phyloP scores from a whole-genome alignment of 2,888 invertebrate species.

The Aleiodes testaceus region DNA sequence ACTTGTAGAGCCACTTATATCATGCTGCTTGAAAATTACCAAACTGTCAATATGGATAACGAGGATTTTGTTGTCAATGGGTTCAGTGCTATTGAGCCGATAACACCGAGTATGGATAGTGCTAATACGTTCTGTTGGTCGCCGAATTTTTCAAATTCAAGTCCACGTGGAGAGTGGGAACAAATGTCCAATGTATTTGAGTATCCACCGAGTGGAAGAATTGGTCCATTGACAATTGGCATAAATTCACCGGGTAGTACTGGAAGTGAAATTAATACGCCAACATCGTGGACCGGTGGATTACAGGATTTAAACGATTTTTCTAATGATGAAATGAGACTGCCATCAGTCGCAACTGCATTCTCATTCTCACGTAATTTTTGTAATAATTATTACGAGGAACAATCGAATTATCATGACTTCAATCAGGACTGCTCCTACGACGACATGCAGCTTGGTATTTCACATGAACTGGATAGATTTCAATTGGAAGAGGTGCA shows the following conservation, averaged over 20 bases:
- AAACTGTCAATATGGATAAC: slow-evolving; percentile 42
- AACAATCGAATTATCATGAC: slow-evolving; percentile 45
- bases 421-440: slow-evolving; percentile 52
- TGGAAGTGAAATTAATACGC: slow-evolving; percentile 61
- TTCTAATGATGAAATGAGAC: slow-evolving; percentile 52
- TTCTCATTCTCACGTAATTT: slow-evolving; percentile 67
- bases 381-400: slow-evolving; percentile 38
- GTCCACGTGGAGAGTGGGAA: slow-evolving; percentile 62
- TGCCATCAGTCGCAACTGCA: slow-evolving; percentile 56
- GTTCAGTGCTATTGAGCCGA: slow-evolving; percentile 42
- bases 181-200: slow-evolving; percentile 61
- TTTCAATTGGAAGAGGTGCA: slow-evolving; percentile 42
- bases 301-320: slow-evolving; percentile 56
- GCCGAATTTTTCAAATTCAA: slow-evolving; percentile 50
- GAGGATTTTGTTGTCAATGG: slow-evolving; percentile 51
- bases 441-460: slow-evolving; percentile 31
- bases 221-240: slow-evolving; percentile 45
- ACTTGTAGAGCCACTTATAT: neutral
- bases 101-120: slow-evolving; percentile 41
- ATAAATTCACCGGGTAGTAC: slow-evolving; percentile 61
- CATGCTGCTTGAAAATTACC: slow-evolving; percentile 62
- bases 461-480: slow-evolving; percentile 28
- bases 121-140: slow-evolving; percentile 58
- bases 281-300: slow-evolving; percentile 57
- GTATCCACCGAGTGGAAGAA: slow-evolving; percentile 52